phyloP scores from a whole-genome alignment of 2,888 invertebrate species.

The Ophion slaviceki region DNA sequence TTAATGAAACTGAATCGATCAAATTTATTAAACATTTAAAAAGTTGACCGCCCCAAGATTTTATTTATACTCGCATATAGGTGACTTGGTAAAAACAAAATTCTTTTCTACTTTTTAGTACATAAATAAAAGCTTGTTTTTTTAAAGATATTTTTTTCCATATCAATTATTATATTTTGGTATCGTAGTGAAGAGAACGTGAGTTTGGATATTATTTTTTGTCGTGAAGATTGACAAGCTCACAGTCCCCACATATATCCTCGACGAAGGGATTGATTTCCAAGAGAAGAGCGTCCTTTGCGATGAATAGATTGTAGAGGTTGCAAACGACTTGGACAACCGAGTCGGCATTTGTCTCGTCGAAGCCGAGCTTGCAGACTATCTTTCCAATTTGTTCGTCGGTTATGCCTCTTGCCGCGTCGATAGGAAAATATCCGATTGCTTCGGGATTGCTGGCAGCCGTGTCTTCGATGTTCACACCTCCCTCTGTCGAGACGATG shows the following conservation, averaged over 20 bases:
- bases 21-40: too few relatives aligned
- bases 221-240: slow-evolving; percentile 74
- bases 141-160: not conserved
- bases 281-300: slow-evolving; percentile 94
- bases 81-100: too few relatives aligned
- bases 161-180: not conserved
- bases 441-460: slow-evolving; percentile 96
- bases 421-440: slow-evolving; percentile 95
- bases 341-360: slow-evolving; percentile 86
- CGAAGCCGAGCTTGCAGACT: slow-evolving; percentile 90
- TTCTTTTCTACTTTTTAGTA: too few relatives aligned
- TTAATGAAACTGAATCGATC: too few relatives aligned
- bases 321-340: slow-evolving; percentile 91
- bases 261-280: slow-evolving; percentile 98
- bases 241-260: slow-evolving; percentile 92
- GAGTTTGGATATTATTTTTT: not conserved
- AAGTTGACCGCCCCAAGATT: too few relatives aligned
- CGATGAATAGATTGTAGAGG: slow-evolving; percentile 93
- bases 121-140: not conserved
- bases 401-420: slow-evolving; percentile 91
- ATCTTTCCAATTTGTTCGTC: slow-evolving; percentile 90
- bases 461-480: slow-evolving; percentile 99
- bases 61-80: too few relatives aligned
- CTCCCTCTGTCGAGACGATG: slow-evolving; percentile 98
- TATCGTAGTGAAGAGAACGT: not conserved